A percentile compares a stretch with the other conserved stretches of the same genome.
Conservation (phyloP, 2,888 invertebrate genomes). For the Euclidia mi region DNA sequence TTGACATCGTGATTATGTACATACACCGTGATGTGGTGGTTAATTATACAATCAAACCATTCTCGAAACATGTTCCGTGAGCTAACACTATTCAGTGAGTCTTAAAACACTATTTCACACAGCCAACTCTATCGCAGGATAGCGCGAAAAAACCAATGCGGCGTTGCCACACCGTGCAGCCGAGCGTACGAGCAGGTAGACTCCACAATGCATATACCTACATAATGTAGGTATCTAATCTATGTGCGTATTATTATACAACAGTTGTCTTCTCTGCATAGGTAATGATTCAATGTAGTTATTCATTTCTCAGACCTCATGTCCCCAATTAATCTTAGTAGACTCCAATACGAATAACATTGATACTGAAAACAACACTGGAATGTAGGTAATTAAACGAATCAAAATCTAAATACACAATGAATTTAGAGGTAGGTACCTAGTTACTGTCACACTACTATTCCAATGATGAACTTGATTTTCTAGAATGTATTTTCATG, state of each 20-base stretch:
- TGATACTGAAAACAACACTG: constrained; percentile 41
- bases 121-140: constrained; percentile 79
- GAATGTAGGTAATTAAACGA: neutral
- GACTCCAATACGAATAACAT: constrained; percentile 71
- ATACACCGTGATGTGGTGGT: constrained; percentile 66
- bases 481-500: constrained; percentile 8
- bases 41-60: constrained; percentile 71
- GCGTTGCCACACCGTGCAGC: constrained; percentile 87
- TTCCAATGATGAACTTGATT: constrained; percentile 10
- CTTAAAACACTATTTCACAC: constrained; percentile 75
- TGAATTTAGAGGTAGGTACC: neutral
- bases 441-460: constrained; percentile 9
- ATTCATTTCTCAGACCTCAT: constrained; percentile 73
- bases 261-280: constrained; percentile 79
- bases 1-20: constrained; percentile 60
- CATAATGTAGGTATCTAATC: constrained; percentile 60
- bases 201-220: constrained; percentile 76
- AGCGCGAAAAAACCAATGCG: constrained; percentile 85
- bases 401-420: neutral
- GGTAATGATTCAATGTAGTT: constrained; percentile 57
- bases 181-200: constrained; percentile 84
- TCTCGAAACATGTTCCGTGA: constrained; percentile 72
- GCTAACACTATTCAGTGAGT: constrained; percentile 68
- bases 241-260: constrained; percentile 80
- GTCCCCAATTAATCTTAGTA: constrained; percentile 73